Evolutionary conservation across 2,797 vertebrate genomes (phyloP).

Genomic region (Halcyon leucocephala): DNA sequence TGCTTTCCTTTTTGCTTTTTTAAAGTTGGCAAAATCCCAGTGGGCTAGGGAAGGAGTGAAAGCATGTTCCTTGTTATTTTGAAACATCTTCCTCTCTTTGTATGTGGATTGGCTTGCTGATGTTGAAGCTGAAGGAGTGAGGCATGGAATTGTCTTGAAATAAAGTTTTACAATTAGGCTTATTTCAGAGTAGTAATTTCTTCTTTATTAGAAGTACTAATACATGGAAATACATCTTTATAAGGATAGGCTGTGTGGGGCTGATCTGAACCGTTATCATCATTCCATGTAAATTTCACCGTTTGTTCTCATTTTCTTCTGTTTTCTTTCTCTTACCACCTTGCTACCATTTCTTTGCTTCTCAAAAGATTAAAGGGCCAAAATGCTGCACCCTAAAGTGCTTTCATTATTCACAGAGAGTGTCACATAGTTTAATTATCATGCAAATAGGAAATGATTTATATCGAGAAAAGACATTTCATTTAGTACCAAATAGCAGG

Average conservation of each 20-base stretch:
- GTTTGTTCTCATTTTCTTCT: neutral
- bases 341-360: neutral
- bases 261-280: neutral
- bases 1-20: neutral
- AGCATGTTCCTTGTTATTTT: neutral
- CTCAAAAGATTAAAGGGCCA: neutral
- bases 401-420: neutral
- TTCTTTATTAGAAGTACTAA: neutral
- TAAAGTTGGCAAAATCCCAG: neutral
- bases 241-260: neutral
- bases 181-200: neutral
- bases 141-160: neutral
- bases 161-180: neutral
- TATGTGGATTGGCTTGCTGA: neutral
- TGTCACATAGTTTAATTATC: neutral
- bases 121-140: neutral
- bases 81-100: accelerated
- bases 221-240: neutral
- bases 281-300: neutral
- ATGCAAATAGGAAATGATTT: constrained; percentile 19
- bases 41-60: neutral
- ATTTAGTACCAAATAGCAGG: neutral
- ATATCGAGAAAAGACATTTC: neutral
- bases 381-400: neutral
- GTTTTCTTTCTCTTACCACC: neutral